Evolutionary conservation across 2,888 invertebrate genomes (phyloP).

Genomic region (Colostygia pectinataria): DNA sequence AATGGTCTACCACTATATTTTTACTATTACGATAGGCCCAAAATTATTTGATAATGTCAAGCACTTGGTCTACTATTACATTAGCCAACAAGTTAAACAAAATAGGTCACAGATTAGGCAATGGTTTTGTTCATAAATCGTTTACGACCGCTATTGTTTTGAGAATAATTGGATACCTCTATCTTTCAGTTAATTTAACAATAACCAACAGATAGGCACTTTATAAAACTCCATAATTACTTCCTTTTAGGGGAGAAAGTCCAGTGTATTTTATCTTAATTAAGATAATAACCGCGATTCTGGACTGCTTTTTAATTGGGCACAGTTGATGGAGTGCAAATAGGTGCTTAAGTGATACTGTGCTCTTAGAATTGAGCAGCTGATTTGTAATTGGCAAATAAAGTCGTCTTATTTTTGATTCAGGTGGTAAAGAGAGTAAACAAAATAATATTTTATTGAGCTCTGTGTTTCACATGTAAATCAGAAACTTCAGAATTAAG

Average conservation of each 20-base stretch:
- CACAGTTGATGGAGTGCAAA: slow-evolving; percentile 18
- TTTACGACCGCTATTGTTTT: slow-evolving; percentile 9
- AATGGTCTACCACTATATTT: too few species aligned
- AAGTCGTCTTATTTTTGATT: neutral
- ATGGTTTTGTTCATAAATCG: slow-evolving; percentile 9
- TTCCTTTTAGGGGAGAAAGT: slow-evolving; percentile 30
- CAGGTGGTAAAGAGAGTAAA: too few species aligned
- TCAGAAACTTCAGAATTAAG: too few species aligned
- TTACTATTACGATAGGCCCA: too few species aligned
- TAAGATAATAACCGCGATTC: slow-evolving; percentile 38
- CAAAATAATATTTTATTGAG: too few species aligned
- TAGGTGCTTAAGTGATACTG: slow-evolving; percentile 13
- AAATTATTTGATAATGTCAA: too few species aligned
- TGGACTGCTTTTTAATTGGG: slow-evolving; percentile 25
- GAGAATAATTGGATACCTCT: slow-evolving; percentile 14
- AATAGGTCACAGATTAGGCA: slow-evolving; percentile 3
- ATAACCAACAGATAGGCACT: slow-evolving; percentile 23
- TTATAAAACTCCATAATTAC: slow-evolving; percentile 27
- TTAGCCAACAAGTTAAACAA: too few species aligned
- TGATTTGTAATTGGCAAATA: neutral
- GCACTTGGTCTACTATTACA: too few species aligned
- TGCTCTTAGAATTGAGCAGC: neutral
- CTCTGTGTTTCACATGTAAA: too few species aligned
- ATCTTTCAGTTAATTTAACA: slow-evolving; percentile 17
- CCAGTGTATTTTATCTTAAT: slow-evolving; percentile 44